Base-by-base conservation (phyloP, 2,797 vertebrate species). In the Sarcophilus harrisii region DNA sequence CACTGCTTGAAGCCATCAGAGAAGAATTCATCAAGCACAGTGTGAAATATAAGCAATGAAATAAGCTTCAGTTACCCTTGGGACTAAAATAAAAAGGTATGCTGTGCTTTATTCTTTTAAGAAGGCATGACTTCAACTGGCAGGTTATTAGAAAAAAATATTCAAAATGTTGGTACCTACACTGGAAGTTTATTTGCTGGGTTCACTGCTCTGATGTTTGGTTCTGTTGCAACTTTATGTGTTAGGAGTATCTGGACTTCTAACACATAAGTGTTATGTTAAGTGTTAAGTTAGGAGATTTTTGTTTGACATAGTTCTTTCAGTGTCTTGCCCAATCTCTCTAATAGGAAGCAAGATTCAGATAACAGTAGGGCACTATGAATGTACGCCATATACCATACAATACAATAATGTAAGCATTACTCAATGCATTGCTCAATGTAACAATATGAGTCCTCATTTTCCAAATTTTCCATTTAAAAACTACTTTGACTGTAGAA, bases 11-110 rank as follows among this genome's bases (percentile, higher is more conserved):
- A 99, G 99, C 98, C 99, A 99, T 0, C 99, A 99, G 99, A 99
- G 99, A 13, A 99, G 99, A 91, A 99, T 99, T 93, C 99, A 99
- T 98, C 99, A 99, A 98, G 99, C 99, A 58, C 99, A 99, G 94
- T 99, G 99, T 93, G 99, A 99, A 54, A 99, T 99, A 99, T 99
- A 99, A 98, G 99, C 99, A 2, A 99, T 99, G 97, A 99, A 99
- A 94, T 99, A 99, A 98, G 99, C 99, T 0, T 99, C 99, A 32
- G 99, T 99, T n/a, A 99, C 5, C 62, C n/a, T 99, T 99, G 29
- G 99, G 99, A 57, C 99, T 99, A 91, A 99, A 99, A 97, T 99
- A 32, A 99, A 95, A 97, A 98, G 98, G 0, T 99, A 99, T 0
- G 99, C 99, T 0, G 99, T 99, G 81, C n/a, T 38, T 8, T n/a